Conservation (phyloP, 2,113 vertebrate genomes). For the Anolis sagrei region DNA sequence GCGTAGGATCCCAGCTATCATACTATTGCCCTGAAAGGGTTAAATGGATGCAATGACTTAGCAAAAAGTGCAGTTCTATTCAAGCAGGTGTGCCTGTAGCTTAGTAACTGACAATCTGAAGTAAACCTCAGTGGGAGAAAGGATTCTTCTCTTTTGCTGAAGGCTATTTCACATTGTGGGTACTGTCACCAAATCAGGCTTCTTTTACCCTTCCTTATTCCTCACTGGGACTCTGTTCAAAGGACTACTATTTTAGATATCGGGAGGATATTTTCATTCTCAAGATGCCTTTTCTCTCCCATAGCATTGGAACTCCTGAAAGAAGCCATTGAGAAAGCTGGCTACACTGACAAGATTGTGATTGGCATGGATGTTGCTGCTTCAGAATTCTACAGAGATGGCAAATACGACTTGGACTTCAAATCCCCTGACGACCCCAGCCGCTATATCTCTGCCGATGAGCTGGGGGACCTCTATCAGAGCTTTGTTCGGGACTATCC, state of each 20-base stretch:
- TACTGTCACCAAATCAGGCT: not conserved
- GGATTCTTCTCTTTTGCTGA: too few relatives aligned
- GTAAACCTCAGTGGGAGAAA: too few relatives aligned
- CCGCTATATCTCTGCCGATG: constrained; percentile 88
- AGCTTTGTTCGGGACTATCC: constrained; percentile 93
- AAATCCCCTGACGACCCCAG: constrained; percentile 89
- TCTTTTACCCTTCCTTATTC: not conserved
- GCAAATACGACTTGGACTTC: constrained; percentile 93
- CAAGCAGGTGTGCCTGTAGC: too few relatives aligned
- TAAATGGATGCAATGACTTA: too few relatives aligned
- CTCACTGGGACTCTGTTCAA: not conserved
- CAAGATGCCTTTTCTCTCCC: constrained; percentile 2
- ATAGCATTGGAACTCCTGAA: constrained; percentile 91
- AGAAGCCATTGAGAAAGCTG: constrained; percentile 91
- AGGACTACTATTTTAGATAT: not conserved
- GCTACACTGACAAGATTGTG: constrained; percentile 93
- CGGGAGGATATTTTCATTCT: not conserved
- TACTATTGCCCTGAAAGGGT: too few relatives aligned
- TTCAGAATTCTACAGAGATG: constrained; percentile 90
- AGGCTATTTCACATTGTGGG: not conserved
- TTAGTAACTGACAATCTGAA: too few relatives aligned
- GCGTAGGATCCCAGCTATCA: too few relatives aligned
- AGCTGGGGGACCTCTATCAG: constrained; percentile 89
- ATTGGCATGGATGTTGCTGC: constrained; percentile 94
- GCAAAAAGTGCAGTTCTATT: too few relatives aligned